Evolutionary conservation across 2,797 vertebrate genomes (phyloP).

Genomic region (Gouania willdenowi): DNA sequence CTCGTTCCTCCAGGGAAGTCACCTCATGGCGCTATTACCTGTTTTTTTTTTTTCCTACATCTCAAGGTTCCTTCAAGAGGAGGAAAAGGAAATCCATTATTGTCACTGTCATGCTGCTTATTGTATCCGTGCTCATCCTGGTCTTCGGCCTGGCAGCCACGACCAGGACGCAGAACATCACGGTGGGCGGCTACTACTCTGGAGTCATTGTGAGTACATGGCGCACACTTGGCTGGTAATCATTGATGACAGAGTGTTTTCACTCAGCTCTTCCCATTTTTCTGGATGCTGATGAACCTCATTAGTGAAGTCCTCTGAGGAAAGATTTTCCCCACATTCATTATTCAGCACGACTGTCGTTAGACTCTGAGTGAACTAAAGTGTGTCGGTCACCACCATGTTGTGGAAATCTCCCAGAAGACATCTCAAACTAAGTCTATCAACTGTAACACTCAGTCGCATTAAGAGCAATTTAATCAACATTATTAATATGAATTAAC

Average conservation of each 20-base stretch:
- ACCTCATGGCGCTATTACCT: too few relatives aligned
- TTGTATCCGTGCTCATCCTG: constrained; percentile 94
- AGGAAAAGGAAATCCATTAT: constrained; percentile 96
- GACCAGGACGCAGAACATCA: constrained; percentile 97
- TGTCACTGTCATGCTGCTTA: constrained; percentile 89
- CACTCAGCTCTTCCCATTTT: constrained; percentile 13
- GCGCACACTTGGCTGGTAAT: constrained; percentile 3
- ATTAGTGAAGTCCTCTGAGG: constrained; percentile 34
- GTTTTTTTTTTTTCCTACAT: constrained; percentile 3
- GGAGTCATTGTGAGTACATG: constrained; percentile 94
- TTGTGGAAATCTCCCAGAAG: too few relatives aligned
- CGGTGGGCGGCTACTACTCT: constrained; percentile 96
- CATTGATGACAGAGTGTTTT: constrained; percentile 13
- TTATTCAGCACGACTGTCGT: constrained; percentile 65
- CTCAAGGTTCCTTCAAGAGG: constrained; percentile 95
- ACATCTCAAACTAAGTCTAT: too few relatives aligned
- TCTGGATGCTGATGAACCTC: constrained; percentile 19
- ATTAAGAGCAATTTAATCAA: too few relatives aligned
- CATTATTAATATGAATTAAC: too few relatives aligned
- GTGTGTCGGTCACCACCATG: constrained; percentile 22
- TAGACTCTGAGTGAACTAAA: constrained; percentile 45
- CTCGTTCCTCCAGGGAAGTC: too few relatives aligned
- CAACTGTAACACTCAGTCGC: too few relatives aligned
- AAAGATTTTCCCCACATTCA: constrained; percentile 51
- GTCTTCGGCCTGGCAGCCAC: constrained; percentile 94